Evolutionary conservation across 2,797 vertebrate species (phyloP).

Genomic region (Alosa sapidissima): DNA sequence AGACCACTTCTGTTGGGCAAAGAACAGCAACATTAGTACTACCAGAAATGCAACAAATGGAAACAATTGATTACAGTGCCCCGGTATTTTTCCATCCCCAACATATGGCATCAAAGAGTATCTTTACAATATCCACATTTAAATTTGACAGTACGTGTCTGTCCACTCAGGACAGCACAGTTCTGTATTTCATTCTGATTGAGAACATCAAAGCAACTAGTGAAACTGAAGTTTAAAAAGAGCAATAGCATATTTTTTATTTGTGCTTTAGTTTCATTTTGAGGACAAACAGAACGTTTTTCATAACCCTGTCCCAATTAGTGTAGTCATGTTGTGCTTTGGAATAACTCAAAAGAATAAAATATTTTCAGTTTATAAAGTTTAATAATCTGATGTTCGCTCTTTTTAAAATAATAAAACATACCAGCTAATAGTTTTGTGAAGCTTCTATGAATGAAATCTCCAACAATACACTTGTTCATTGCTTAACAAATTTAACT

Average conservation of each 20-base stretch:
- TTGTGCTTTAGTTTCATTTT: neutral
- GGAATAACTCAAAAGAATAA: neutral
- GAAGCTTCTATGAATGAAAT: neutral
- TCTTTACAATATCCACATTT: neutral
- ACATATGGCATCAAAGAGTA: neutral
- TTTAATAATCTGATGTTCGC: neutral
- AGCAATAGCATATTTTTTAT: neutral
- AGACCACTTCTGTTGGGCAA: neutral
- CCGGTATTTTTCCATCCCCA: neutral
- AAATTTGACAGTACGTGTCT: neutral
- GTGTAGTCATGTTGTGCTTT: neutral
- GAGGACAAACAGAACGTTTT: neutral
- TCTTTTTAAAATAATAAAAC: neutral
- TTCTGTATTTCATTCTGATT: slow-evolving; percentile 3
- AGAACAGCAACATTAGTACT: neutral
- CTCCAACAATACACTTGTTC: neutral
- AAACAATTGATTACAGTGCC: neutral
- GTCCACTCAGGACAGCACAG: neutral
- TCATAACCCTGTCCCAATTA: neutral
- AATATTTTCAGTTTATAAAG: neutral
- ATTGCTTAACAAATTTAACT: neutral
- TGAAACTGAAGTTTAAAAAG: neutral
- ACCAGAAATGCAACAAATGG: neutral
- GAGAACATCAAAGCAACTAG: neutral
- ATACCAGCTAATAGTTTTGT: neutral